Evolutionary conservation across 1,140 invertebrate genomes (phyloP).

Genomic region (Antheraea mylitta): DNA sequence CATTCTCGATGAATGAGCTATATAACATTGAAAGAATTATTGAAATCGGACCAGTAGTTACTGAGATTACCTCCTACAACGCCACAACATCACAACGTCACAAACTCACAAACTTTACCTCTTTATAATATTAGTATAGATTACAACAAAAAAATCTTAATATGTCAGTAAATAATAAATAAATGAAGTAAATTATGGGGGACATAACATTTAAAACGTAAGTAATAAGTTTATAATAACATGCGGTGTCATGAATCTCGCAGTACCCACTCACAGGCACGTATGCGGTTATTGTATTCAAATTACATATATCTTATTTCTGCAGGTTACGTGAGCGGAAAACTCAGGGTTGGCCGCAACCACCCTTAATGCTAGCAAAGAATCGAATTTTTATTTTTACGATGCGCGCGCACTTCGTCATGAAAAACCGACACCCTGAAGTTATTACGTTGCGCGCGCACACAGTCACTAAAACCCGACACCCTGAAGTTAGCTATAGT

Average conservation of each 20-base stretch:
- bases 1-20: too few species aligned
- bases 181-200: neutral
- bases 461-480: too few species aligned
- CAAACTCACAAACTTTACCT: too few species aligned
- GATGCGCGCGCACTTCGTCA: too few species aligned
- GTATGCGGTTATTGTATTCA: constrained; percentile 46
- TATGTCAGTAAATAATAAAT: neutral
- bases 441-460: too few species aligned
- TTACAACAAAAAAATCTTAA: neutral
- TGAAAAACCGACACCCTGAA: too few species aligned
- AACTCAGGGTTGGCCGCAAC: constrained; percentile 16
- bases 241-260: neutral
- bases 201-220: neutral
- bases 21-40: too few species aligned
- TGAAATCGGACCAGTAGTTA: too few species aligned
- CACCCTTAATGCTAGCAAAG: constrained; percentile 20
- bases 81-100: too few species aligned
- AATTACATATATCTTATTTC: constrained; percentile 36
- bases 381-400: constrained; percentile 10
- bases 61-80: too few species aligned
- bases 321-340: constrained; percentile 21
- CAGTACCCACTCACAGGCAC: constrained; percentile 26
- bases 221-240: constrained; percentile 8
- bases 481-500: too few species aligned
- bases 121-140: too few species aligned